A percentile compares a stretch with the other conserved stretches of the same genome.
Evolutionary conservation across 2,888 invertebrate genomes (phyloP).

Genomic region (Dendrolimus houi): DNA sequence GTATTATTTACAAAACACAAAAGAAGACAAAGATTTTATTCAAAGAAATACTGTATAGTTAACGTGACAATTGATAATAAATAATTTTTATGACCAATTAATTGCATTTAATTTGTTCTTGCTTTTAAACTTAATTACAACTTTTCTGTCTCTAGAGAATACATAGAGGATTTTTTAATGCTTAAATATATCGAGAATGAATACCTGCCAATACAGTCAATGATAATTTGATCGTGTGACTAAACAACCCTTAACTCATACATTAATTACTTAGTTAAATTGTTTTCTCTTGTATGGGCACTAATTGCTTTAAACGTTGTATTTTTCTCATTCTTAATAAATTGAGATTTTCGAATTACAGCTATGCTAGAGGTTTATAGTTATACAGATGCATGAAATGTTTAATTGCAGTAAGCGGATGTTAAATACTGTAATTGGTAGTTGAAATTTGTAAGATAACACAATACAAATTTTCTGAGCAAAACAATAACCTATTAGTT

Average conservation of each 20-base stretch:
- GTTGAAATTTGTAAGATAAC: slow-evolving; percentile 56
- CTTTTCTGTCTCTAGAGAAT: no score
- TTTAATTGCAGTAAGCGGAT: slow-evolving; percentile 64
- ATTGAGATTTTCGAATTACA: slow-evolving; percentile 60
- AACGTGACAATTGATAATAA: slow-evolving; percentile 25
- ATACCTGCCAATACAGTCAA: no score
- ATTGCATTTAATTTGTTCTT: no score
- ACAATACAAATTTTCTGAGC: slow-evolving; percentile 11
- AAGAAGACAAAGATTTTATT: slow-evolving; percentile 10
- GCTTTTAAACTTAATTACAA: no score
- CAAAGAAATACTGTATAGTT: slow-evolving; percentile 14
- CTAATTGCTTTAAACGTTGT: slow-evolving; percentile 67
- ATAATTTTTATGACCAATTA: slow-evolving; percentile 23
- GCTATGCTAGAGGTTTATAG: slow-evolving; percentile 46
- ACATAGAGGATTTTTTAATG: no score
- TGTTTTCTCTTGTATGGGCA: slow-evolving; percentile 51
- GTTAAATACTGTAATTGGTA: slow-evolving; percentile 66
- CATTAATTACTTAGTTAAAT: slow-evolving; percentile 53
- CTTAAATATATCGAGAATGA: no score
- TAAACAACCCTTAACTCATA: slow-evolving; percentile 35
- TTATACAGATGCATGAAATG: slow-evolving; percentile 68
- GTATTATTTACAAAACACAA: neutral
- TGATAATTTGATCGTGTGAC: slow-evolving; percentile 5
- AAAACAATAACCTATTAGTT: no score
- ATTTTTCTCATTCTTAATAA: slow-evolving; percentile 63